Conservation (phyloP, 2,797 vertebrate species). For the Pogoniulus pusillus region DNA sequence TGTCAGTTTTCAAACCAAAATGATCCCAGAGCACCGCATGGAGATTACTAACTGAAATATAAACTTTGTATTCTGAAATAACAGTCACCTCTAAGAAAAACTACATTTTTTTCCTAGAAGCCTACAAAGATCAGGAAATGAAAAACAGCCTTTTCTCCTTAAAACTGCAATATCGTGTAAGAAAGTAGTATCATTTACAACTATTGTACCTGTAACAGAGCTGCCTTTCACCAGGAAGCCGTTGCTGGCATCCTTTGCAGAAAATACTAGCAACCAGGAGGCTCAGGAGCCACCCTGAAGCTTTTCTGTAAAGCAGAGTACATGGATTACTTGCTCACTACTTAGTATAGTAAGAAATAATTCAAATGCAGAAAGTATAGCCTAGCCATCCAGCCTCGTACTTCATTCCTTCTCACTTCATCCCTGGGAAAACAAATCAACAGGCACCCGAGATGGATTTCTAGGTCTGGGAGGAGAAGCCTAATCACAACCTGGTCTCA, state of each 20-base stretch:
- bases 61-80: neutral
- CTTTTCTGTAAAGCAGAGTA: neutral
- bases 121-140: neutral
- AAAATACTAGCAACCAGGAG: neutral
- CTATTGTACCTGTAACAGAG: neutral
- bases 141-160: neutral
- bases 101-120: neutral
- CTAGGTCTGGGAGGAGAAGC: neutral
- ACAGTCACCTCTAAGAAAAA: neutral
- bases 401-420: neutral
- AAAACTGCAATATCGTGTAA: neutral
- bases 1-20: neutral
- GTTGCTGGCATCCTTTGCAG: neutral
- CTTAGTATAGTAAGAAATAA: neutral
- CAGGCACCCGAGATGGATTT: neutral
- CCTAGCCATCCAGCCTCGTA: neutral
- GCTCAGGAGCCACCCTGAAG: neutral
- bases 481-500: neutral
- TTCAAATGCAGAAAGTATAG: neutral
- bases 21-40: neutral
- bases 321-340: neutral
- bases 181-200: neutral
- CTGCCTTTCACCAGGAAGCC: neutral
- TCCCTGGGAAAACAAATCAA: neutral
- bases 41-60: neutral